These are phyloP conservation scores for Pseudococcus longispinus DNA, from an alignment of 2,888 invertebrate species.

Conservation along the genomic window DNA sequence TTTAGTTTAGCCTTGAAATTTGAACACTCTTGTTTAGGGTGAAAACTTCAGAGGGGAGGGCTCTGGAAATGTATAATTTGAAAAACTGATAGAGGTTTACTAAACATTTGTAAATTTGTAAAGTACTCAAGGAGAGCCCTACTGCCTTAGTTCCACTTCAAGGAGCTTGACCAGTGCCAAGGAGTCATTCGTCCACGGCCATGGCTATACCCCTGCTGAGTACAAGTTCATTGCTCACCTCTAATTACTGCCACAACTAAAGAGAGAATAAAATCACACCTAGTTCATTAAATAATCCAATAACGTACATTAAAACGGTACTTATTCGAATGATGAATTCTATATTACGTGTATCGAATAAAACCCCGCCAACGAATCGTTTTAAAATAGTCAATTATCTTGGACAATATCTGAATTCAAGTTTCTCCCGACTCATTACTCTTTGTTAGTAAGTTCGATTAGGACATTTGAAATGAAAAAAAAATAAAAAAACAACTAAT, in stretches of 20 bases:
- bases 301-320: neutral
- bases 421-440: neutral
- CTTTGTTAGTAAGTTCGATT: neutral
- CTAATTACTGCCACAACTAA: neutral
- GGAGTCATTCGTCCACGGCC: too few relatives aligned
- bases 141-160: too few relatives aligned
- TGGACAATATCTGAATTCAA: conserved; percentile 5
- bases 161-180: too few relatives aligned
- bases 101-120: too few relatives aligned
- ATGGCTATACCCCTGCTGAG: too few relatives aligned
- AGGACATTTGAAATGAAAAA: neutral
- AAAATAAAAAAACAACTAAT: neutral
- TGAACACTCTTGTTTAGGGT: too few relatives aligned
- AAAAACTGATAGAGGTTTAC: too few relatives aligned
- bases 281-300: neutral
- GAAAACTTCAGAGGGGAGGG: too few relatives aligned
- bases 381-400: neutral
- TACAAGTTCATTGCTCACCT: neutral
- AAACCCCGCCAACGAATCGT: neutral
- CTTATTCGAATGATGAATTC: neutral
- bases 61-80: too few relatives aligned
- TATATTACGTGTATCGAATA: conserved; percentile 16
- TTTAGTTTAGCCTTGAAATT: too few relatives aligned
- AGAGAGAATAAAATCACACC: neutral
- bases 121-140: too few relatives aligned